Evolutionary conservation across 2,888 invertebrate species (phyloP).

Genomic region (Aspidiotus destructor): DNA sequence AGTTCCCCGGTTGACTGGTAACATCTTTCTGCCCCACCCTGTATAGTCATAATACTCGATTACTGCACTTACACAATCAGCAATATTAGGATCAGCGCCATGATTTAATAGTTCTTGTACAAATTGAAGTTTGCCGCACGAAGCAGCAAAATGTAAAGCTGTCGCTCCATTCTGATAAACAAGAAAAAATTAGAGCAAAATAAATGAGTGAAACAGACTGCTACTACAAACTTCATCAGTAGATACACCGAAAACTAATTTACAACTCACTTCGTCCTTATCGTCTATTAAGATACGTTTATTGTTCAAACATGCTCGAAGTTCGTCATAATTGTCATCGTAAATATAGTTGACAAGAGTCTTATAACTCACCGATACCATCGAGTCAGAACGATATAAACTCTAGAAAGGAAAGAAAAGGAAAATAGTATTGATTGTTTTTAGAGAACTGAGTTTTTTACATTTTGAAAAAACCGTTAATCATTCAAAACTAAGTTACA

Average conservation of each 20-base stretch:
- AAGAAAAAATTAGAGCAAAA: constrained; percentile 17
- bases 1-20: too few relatives aligned
- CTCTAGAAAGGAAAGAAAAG: constrained; percentile 50
- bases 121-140: constrained; percentile 72
- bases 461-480: background rate
- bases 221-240: background rate
- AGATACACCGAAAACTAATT: constrained; percentile 13
- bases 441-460: constrained; percentile 6
- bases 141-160: constrained; percentile 82
- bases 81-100: constrained; percentile 84
- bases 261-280: constrained; percentile 63
- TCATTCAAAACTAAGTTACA: too few relatives aligned
- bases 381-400: constrained; percentile 80
- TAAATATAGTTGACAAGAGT: constrained; percentile 68
- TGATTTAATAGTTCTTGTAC: constrained; percentile 75
- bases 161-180: constrained; percentile 75
- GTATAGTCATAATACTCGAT: background rate
- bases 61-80: constrained; percentile 62
- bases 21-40: too few relatives aligned
- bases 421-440: background rate
- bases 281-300: constrained; percentile 76
- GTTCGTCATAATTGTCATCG: constrained; percentile 66
- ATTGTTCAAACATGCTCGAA: constrained; percentile 71
- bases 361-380: constrained; percentile 80
- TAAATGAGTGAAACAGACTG: background rate